Conservation (phyloP, 2,888 invertebrate genomes). For the Hypselothyrea guttata region DNA sequence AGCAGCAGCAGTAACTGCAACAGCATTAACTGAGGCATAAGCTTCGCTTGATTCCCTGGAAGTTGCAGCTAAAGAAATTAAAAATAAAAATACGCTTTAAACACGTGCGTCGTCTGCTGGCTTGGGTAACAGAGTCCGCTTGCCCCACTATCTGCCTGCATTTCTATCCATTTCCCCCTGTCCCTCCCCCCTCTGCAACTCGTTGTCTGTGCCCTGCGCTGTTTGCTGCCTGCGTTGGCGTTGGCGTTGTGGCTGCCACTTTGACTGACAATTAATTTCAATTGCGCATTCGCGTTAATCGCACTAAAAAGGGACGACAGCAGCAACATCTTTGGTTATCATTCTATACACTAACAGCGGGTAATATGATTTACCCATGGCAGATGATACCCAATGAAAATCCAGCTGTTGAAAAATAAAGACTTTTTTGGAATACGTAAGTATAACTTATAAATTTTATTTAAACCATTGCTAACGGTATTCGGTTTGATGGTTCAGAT, state of each 20-base stretch:
- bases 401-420: no score
- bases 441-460: no score
- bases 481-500: no score
- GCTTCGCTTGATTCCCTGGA: slow-evolving; percentile 39
- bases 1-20: slow-evolving; percentile 5
- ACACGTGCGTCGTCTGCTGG: slow-evolving; percentile 59
- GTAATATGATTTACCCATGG: not conserved
- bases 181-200: no score
- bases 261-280: slow-evolving; percentile 77
- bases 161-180: not conserved
- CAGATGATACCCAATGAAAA: no score
- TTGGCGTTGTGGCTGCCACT: slow-evolving; percentile 57
- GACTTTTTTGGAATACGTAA: no score
- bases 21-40: slow-evolving; percentile 34
- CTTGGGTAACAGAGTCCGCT: slow-evolving; percentile 1
- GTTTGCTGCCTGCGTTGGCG: slow-evolving; percentile 11
- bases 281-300: slow-evolving; percentile 76
- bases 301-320: slow-evolving; percentile 50
- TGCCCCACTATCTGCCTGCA: not conserved
- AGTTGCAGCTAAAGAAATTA: slow-evolving; percentile 48
- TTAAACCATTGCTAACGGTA: no score
- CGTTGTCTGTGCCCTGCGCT: not conserved
- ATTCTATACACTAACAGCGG: not conserved
- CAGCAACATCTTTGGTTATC: slow-evolving; percentile 10
- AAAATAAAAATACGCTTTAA: slow-evolving; percentile 62